Evolutionary conservation across 2,797 vertebrate genomes (phyloP), one percentile per base, ranked within the genome.

Genomic region (Periophthalmus magnuspinnatus): DNA sequence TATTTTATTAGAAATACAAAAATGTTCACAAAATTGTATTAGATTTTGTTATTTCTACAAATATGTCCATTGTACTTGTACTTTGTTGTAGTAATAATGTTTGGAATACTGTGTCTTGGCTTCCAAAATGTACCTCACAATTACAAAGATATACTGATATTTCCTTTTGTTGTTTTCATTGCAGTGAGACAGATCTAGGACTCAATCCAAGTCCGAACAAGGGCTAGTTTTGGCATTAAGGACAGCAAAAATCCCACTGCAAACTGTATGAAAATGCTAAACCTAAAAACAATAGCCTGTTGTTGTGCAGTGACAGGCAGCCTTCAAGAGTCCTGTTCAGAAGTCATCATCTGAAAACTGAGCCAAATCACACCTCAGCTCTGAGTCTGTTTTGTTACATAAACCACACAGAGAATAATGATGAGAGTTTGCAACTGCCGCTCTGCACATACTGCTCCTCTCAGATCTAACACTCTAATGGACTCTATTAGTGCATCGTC

Each of bases 291-390:
- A 63, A 22, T 45, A 8, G 22, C 17, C 5, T 16, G 7, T 41
- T 64, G 21, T 28, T 47, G 22, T 28, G 62, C 61, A 19, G 56
- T 34, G 45, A 61, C 34, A 22, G 38, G 28, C 28, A 74, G 65
- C 61, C 48, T 64, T 64, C 38, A 47, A 41, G 32, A 72, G 55
- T 70, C 41, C 41, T 16, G 13, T 19, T 22, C 48, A 69, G 58
- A 69, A 32, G 45, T 68, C 69, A 62, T 70, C n/a, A 48, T 66
- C 65, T 70, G 74, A 67, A 80, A 68, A 76, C 68, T 57, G 62
- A 9, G 19, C 70, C 45, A 83, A 86, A 79, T 57, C 69, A 74
- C 75, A 73, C 58, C 55, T 65, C 80, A 70, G 75, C 69, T 74
- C 77, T 22, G 60, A 62, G n/a, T 9, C 38, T 7, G 38, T 60